phyloP scores from a whole-genome alignment of 2,797 vertebrate genomes.

The Xenopus petersii region DNA sequence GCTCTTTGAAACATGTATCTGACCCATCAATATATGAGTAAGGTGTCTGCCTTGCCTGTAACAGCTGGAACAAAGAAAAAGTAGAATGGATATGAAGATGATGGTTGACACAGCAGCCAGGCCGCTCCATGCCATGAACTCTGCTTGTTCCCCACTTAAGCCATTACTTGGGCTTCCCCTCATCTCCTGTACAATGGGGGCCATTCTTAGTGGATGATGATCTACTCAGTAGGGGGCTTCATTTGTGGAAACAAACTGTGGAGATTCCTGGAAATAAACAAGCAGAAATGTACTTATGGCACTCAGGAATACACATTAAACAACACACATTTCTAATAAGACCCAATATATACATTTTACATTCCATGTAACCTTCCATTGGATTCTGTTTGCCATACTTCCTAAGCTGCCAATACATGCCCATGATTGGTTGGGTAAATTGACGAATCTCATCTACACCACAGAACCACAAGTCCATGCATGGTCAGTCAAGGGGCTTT shows the following conservation, averaged over 20 bases:
- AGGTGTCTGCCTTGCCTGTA: conserved; percentile 75
- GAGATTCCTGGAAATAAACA: conserved; percentile 12
- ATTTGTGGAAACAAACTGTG: conserved; percentile 10
- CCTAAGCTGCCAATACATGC: too few species aligned
- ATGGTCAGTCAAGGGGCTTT: too few species aligned
- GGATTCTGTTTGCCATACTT: too few species aligned
- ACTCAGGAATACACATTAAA: too few species aligned
- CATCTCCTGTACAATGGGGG: conserved; percentile 63
- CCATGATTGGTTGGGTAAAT: too few species aligned
- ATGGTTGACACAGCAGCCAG: conserved; percentile 69
- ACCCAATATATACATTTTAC: too few species aligned
- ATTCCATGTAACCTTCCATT: too few species aligned
- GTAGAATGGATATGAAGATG: conserved; percentile 79
- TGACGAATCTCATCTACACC: too few species aligned
- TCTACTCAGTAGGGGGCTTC: conserved; percentile 14
- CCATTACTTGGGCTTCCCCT: conserved; percentile 59
- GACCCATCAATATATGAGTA: too few species aligned
- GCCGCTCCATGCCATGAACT: conserved; percentile 68
- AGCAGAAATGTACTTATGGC: background rate
- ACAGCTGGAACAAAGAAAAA: conserved; percentile 87
- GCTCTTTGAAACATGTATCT: too few species aligned
- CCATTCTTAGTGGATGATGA: conserved; percentile 60
- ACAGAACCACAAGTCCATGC: too few species aligned
- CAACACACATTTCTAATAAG: too few species aligned
- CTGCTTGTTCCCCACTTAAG: conserved; percentile 44